Conservation (phyloP, 2,113 vertebrate species). For the Ailurus styani region DNA sequence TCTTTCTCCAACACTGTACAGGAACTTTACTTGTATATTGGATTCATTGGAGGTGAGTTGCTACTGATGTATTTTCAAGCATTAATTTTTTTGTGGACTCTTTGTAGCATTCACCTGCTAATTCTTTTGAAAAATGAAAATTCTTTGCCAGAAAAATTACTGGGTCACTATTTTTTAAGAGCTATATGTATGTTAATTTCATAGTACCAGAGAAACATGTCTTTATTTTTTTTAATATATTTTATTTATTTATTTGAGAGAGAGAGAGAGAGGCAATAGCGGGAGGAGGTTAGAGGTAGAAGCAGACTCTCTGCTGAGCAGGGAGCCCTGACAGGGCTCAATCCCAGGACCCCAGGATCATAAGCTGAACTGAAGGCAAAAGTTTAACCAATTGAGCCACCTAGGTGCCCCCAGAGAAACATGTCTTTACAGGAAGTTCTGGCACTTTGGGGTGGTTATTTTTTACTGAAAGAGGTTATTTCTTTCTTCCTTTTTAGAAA, state of each 20-base stretch:
- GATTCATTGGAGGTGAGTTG: constrained; percentile 81
- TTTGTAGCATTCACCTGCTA: neutral
- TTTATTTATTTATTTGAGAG: no score
- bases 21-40: constrained; percentile 93
- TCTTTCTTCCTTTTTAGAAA: neutral
- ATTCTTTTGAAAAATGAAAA: neutral
- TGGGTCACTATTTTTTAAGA: neutral
- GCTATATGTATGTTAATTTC: neutral
- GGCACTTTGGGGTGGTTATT: neutral
- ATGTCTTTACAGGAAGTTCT: neutral
- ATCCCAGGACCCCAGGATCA: no score
- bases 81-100: neutral
- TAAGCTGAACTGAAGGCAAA: no score
- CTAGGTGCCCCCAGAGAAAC: no score
- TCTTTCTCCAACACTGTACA: constrained; percentile 93
- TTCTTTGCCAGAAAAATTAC: constrained; percentile 5
- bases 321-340: no score
- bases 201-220: neutral
- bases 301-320: no score
- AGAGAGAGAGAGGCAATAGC: no score
- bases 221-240: neutral
- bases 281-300: no score
- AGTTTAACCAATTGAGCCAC: no score
- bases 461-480: neutral
- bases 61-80: neutral